Percentiles rank a stretch among this genome's conserved stretches.
These are phyloP conservation scores for Brachionus asplanchnoidis DNA, from an alignment of 1,140 invertebrate genomes.

Conservation along the genomic window DNA sequence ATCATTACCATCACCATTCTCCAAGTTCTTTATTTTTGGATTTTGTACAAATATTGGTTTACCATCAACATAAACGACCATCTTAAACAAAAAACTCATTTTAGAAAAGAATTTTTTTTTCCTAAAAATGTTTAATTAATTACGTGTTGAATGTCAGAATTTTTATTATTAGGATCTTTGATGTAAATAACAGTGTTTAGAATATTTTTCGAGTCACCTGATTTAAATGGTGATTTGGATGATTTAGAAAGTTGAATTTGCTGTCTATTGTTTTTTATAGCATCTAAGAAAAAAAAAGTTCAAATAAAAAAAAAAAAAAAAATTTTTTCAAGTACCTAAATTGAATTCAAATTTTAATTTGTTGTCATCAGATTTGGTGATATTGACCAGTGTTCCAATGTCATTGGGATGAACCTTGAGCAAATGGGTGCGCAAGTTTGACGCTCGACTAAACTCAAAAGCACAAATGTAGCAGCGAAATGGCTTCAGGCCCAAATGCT, in stretches of 20 bases:
- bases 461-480: constrained; percentile 25
- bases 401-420: neutral
- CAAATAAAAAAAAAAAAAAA: neutral
- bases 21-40: neutral
- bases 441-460: constrained; percentile 26
- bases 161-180: constrained; percentile 33
- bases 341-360: constrained; percentile 33
- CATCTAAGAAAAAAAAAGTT: neutral
- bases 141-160: constrained; percentile 26
- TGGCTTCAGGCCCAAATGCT: neutral
- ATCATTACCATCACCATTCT: neutral
- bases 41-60: constrained; percentile 36
- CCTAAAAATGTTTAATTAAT: neutral
- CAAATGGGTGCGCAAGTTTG: constrained; percentile 30
- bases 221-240: neutral
- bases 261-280: neutral
- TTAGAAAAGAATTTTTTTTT: no score
- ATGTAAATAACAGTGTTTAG: constrained; percentile 16
- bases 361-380: neutral
- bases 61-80: constrained; percentile 13
- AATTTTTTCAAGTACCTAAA: neutral
- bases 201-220: neutral
- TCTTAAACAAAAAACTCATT: neutral
- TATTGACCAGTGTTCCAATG: neutral
- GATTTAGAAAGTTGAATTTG: neutral